These are phyloP conservation scores for Muntiacus reevesi DNA, from an alignment of 2,113 vertebrate species.

Conservation along the genomic window DNA sequence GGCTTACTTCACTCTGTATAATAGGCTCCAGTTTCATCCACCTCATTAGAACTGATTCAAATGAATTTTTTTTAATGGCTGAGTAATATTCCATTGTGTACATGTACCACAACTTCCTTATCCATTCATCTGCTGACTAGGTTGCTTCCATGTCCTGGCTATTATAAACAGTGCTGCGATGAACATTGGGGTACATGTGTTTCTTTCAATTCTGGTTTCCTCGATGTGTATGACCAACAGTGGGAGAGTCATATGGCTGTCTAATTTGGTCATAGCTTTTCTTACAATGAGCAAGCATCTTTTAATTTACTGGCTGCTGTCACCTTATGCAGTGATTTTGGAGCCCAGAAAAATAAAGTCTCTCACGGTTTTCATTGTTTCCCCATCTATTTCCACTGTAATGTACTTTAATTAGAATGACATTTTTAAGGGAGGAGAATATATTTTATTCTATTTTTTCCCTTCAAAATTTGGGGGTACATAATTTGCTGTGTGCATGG, in stretches of 20 bases:
- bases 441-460: neutral
- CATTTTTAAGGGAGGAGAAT: neutral
- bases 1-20: no score
- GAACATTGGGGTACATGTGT: no score
- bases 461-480: neutral
- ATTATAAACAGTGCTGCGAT: no score
- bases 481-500: neutral
- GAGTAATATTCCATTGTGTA: no score
- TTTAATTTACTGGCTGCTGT: neutral
- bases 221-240: no score
- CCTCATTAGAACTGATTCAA: no score
- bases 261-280: neutral
- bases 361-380: neutral
- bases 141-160: no score
- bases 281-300: fast-evolving
- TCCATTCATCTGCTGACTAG: no score
- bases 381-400: neutral
- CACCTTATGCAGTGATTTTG: neutral
- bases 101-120: no score
- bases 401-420: neutral
- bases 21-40: no score
- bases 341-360: neutral
- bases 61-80: no score
- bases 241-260: neutral
- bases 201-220: no score